Conservation (phyloP, 30 jellyfish, hydroid and myxozoan species). For the Catostylus mosaicus region DNA sequence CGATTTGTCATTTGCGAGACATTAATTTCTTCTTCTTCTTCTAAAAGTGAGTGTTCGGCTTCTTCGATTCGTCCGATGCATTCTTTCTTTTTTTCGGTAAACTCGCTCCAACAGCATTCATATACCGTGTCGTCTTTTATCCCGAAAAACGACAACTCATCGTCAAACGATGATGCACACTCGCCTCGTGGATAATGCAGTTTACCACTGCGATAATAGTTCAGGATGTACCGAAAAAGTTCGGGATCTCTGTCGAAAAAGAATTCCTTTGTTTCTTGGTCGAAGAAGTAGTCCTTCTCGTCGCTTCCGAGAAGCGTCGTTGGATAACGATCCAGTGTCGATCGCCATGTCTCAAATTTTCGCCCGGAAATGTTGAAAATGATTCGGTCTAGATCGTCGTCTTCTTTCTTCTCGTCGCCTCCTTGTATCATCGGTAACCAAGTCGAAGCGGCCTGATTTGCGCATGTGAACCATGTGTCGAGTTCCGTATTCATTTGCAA, state of each 20-base stretch:
- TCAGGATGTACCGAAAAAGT: slow-evolving; percentile 78
- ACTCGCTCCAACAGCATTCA: slow-evolving; percentile 88
- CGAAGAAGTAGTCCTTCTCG: slow-evolving; percentile 87
- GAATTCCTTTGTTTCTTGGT: slow-evolving; percentile 70
- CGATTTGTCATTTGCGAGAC: slow-evolving; percentile 52
- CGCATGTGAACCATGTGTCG: slow-evolving; percentile 91
- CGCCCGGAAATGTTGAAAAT: slow-evolving; percentile 90
- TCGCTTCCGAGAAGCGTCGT: slow-evolving; percentile 90
- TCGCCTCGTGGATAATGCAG: slow-evolving; percentile 89
- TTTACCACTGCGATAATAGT: slow-evolving; percentile 87
- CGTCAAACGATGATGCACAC: slow-evolving; percentile 87
- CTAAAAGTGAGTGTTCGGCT: slow-evolving; percentile 54
- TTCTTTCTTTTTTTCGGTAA: slow-evolving; percentile 72
- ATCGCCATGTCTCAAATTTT: slow-evolving; percentile 85
- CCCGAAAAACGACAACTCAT: slow-evolving; percentile 88
- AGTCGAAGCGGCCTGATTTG: slow-evolving; percentile 76
- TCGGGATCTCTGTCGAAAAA: slow-evolving; percentile 97
- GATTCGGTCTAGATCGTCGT: slow-evolving; percentile 43
- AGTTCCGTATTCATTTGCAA: slow-evolving; percentile 71
- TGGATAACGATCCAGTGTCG: slow-evolving; percentile 78
- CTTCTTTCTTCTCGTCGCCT: slow-evolving; percentile 38
- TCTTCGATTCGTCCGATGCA: slow-evolving; percentile 76
- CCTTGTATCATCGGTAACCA: slow-evolving; percentile 78
- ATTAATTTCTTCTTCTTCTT: slow-evolving; percentile 54
- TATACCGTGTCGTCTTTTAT: slow-evolving; percentile 69